Conservation (phyloP, 2,888 invertebrate species). For the Oxycera nigricornis region DNA sequence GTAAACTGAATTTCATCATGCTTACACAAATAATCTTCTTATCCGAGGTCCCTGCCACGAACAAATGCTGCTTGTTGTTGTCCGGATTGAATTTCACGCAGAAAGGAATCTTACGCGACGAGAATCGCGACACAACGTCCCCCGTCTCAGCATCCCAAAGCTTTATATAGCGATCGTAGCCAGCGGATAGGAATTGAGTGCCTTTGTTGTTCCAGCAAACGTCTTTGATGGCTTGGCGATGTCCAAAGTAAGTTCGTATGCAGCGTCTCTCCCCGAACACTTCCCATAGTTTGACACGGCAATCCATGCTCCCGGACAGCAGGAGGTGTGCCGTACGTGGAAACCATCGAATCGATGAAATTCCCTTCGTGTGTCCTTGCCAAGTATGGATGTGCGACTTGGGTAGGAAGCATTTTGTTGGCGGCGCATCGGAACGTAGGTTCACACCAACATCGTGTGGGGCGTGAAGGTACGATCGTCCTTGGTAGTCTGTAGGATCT, state of each 20-base stretch:
- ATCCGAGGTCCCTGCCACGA: slow-evolving; percentile 98
- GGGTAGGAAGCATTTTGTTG: slow-evolving; percentile 94
- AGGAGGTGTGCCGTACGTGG: slow-evolving; percentile 93
- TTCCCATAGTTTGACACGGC: slow-evolving; percentile 98
- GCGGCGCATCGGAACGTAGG: slow-evolving; percentile 83
- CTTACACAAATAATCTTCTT: slow-evolving; percentile 99
- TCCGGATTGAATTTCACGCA: slow-evolving; percentile 99
- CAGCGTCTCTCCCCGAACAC: slow-evolving; percentile 95
- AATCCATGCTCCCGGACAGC: slow-evolving; percentile 96
- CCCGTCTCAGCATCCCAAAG: slow-evolving; percentile 99
- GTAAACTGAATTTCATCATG: slow-evolving; percentile 50
- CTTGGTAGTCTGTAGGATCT: slow-evolving; percentile 94
- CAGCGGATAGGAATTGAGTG: slow-evolving; percentile 91
- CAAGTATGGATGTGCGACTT: slow-evolving; percentile 96
- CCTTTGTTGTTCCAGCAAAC: slow-evolving; percentile 95
- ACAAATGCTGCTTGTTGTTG: slow-evolving; percentile 94
- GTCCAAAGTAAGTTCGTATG: slow-evolving; percentile 93
- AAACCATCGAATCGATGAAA: slow-evolving; percentile 94
- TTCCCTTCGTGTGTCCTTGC: slow-evolving; percentile 96
- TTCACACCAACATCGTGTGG: slow-evolving; percentile 94
- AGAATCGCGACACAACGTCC: slow-evolving; percentile 83
- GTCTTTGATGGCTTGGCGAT: slow-evolving; percentile 95
- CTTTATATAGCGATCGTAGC: slow-evolving; percentile 97
- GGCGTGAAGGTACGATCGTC: slow-evolving; percentile 90
- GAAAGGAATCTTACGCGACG: slow-evolving; percentile 96